These are phyloP conservation scores for Caenorhabditis remanei DNA, from an alignment of 1,140 invertebrate genomes.

Conservation along the genomic window DNA sequence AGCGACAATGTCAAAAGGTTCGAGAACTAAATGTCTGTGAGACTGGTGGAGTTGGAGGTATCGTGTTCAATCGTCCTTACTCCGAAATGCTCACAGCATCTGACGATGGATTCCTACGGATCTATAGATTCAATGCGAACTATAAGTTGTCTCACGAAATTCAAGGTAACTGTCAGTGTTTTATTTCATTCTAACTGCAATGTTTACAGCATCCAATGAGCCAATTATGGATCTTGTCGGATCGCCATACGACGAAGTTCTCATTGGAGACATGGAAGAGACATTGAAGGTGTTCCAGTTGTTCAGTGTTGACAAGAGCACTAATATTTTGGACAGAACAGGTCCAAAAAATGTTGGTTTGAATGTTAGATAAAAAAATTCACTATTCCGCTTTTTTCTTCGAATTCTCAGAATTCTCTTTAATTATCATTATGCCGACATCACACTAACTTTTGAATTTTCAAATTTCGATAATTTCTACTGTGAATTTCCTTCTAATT, in stretches of 20 bases:
- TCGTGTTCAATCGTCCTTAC: conserved; percentile 36
- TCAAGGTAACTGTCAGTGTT: neutral
- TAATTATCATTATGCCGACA: neutral
- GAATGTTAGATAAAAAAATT: conserved; percentile 38
- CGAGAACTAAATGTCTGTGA: conserved; percentile 39
- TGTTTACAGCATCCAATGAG: conserved; percentile 1
- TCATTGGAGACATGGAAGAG: conserved; percentile 47
- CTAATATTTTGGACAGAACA: conserved; percentile 36
- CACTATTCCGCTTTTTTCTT: neutral
- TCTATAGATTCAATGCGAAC: conserved; percentile 35
- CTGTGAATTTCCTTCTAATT: neutral
- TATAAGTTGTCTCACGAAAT: conserved; percentile 35
- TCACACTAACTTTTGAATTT: neutral
- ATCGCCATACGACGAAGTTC: conserved; percentile 35
- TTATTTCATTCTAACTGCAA: neutral
- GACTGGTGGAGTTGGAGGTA: conserved; percentile 31
- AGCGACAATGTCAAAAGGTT: conserved; percentile 25
- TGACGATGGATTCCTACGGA: conserved; percentile 32
- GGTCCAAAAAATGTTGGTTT: conserved; percentile 26
- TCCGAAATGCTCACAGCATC: conserved; percentile 37
- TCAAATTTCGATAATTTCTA: neutral
- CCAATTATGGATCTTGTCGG: conserved; percentile 40
- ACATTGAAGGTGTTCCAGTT: conserved; percentile 39
- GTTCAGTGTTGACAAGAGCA: conserved; percentile 41
- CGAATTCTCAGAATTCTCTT: neutral